Percentiles rank a stretch among this genome's conserved stretches.
Evolutionary conservation across 2,113 vertebrate species (phyloP).

Genomic region (Catharus fuscescens): DNA sequence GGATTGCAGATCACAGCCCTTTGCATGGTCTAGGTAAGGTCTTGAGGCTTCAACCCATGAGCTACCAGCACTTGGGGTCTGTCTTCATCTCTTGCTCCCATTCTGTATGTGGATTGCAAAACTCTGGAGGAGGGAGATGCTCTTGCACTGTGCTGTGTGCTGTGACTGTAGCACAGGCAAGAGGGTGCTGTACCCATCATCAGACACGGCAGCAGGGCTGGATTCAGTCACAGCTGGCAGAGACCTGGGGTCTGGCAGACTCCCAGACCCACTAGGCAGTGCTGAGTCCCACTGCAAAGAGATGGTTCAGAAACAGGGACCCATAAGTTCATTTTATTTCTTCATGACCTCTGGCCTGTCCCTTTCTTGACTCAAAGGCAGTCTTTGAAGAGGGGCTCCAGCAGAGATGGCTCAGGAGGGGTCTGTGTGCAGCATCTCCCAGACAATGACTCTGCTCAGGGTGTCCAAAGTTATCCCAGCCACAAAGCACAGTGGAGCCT

Average conservation of each 20-base stretch:
- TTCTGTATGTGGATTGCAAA: background rate
- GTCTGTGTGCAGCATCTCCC: background rate
- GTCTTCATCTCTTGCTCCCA: background rate
- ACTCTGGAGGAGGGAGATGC: background rate
- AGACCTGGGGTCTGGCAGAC: background rate
- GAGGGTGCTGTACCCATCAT: accelerated
- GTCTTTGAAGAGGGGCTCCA: background rate
- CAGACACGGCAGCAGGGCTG: background rate
- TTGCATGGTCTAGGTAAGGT: background rate
- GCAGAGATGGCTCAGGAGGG: accelerated
- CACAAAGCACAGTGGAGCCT: background rate
- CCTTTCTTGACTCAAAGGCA: background rate
- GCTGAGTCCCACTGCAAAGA: background rate
- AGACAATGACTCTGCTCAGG: background rate
- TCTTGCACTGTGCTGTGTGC: background rate
- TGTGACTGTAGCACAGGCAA: background rate
- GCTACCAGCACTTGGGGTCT: background rate
- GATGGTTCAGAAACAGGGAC: background rate
- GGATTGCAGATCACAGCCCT: background rate
- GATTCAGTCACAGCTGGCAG: no score
- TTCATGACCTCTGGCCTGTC: background rate
- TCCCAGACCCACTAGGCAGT: background rate
- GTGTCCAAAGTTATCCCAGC: background rate
- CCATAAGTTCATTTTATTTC: background rate
- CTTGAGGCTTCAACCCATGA: background rate